Evolutionary conservation across 2,797 vertebrate genomes (phyloP), one percentile per base, ranked within the genome.

Genomic region (Hephaestus fuliginosus): DNA sequence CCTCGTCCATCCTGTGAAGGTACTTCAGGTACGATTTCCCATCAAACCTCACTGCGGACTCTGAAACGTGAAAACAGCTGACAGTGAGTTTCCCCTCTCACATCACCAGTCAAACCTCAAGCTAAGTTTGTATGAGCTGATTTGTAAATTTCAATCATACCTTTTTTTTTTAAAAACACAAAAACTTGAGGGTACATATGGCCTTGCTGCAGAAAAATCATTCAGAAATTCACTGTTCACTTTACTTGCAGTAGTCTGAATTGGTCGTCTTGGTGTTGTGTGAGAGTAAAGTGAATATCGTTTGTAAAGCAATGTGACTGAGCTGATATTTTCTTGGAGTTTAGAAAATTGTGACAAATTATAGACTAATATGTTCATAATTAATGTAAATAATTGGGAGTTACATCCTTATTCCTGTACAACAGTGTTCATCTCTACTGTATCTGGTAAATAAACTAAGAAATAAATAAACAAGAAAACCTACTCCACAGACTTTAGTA

Each of bases 41-140:
- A 0, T 95, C 94, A 78, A 99, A 98, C 78, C 92, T 94, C 78
- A 97, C 55, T 0, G 98, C 97, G 0, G 97, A 97, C 69, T 96
- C 98, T 99, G 91, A 77, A 88, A 73, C 7, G 28, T 1, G 17
- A 39, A 22, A 18, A 36, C 8, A 53, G 14, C 9, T 5, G 3
- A 30, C 0, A 13, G n/a, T 68, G 36, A 39, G 36, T 9, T 39
- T 39, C 36, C 36, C 1, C 36, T 39, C 36, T 39, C 36, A 39
- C 36, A 8, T 39, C 20, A 18, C 17, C 44, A 48, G 46, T 48
- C 46, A 17, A 7, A 48, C 5, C 9, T n/a, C 20, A 1, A 51
- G 9, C 8, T 20, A n/a, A 17, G 46, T n/a, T n/a, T 9, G n/a
- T n/a, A n/a, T n/a, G 49, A 51, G 20, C 51, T 13, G 49, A n/a